A percentile compares a stretch with the other conserved stretches of the same genome.
Evolutionary conservation across 2,113 vertebrate species (phyloP).

Genomic region (Hoplias malabaricus): DNA sequence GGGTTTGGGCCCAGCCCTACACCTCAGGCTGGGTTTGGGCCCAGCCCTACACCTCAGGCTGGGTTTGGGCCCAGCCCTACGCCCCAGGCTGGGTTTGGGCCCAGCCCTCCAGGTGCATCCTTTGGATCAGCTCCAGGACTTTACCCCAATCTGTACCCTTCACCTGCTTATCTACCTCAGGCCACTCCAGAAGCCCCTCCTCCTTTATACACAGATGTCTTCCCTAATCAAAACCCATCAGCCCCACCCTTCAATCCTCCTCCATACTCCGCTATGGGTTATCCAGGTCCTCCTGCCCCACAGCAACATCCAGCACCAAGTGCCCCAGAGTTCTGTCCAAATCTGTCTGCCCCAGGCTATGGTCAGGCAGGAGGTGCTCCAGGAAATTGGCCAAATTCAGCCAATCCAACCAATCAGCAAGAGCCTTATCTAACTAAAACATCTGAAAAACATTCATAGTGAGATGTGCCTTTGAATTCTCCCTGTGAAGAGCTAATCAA

Average conservation of each 20-base stretch:
- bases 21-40: too few relatives aligned
- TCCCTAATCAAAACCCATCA: constrained; percentile 5
- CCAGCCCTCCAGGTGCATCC: background rate
- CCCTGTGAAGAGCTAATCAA: background rate
- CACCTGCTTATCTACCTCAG: background rate
- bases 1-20: background rate
- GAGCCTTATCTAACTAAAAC: background rate
- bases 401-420: background rate
- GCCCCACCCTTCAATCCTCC: constrained; percentile 50
- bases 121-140: constrained; percentile 14
- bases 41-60: too few relatives aligned
- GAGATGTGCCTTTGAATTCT: background rate
- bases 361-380: background rate
- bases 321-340: constrained; percentile 15
- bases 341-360: background rate
- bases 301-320: constrained; percentile 21
- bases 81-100: constrained; percentile 14
- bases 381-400: background rate
- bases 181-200: constrained; percentile 46
- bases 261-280: background rate
- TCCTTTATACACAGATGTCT: constrained; percentile 40
- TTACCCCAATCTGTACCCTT: constrained; percentile 23
- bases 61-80: too few relatives aligned
- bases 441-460: background rate
- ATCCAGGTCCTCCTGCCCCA: background rate